phyloP scores from a whole-genome alignment of 1,140 invertebrate genomes.

The Rhopalosiphum maidis region DNA sequence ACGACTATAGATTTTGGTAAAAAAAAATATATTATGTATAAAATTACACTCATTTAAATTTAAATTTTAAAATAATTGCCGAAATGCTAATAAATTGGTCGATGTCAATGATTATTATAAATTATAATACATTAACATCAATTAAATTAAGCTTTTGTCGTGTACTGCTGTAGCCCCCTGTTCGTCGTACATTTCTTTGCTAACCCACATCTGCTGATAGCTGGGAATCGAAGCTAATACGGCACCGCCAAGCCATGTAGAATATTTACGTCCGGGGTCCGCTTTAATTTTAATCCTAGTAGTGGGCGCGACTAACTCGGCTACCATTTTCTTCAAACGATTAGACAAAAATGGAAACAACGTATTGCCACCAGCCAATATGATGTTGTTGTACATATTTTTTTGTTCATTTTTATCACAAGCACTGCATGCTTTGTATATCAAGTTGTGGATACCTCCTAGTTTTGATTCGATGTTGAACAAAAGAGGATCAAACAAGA shows the following conservation, averaged over 20 bases:
- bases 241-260: slow-evolving; percentile 20
- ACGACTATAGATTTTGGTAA: background rate
- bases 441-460: slow-evolving; percentile 81
- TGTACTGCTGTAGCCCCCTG: slow-evolving; percentile 83
- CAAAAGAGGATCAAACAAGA: slow-evolving; percentile 89
- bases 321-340: slow-evolving; percentile 89
- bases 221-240: slow-evolving; percentile 1
- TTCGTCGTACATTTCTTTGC: slow-evolving; percentile 86
- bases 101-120: background rate
- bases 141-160: slow-evolving; percentile 78
- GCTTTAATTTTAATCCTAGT: slow-evolving; percentile 85
- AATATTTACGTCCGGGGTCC: slow-evolving; percentile 61
- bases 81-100: background rate
- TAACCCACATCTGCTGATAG: slow-evolving; percentile 65
- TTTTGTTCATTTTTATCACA: slow-evolving; percentile 91
- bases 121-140: background rate
- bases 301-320: slow-evolving; percentile 75
- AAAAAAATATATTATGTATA: background rate
- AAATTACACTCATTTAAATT: background rate
- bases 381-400: slow-evolving; percentile 91
- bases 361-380: slow-evolving; percentile 7
- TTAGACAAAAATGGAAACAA: slow-evolving; percentile 70
- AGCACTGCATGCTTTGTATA: slow-evolving; percentile 93
- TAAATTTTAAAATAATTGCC: background rate
- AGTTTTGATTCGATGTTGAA: slow-evolving; percentile 77